These are phyloP conservation scores for Lanistes nyassanus DNA, from an alignment of 1,140 invertebrate species.

Conservation along the genomic window DNA sequence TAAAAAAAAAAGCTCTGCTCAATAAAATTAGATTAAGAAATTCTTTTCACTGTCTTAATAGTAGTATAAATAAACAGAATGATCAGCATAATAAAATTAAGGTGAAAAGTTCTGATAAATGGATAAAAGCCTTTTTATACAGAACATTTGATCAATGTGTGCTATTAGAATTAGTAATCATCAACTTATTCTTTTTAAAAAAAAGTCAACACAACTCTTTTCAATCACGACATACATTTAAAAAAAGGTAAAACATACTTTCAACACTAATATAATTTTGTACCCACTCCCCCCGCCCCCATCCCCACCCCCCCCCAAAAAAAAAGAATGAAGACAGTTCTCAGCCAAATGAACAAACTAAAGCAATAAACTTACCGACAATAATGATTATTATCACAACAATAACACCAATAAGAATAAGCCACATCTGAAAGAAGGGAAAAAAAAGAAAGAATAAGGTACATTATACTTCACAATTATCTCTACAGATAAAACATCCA, in stretches of 20 bases:
- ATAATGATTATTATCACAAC: conserved; percentile 54
- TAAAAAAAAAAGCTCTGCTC: too few species aligned
- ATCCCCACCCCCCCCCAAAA: background rate
- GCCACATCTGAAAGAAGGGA: conserved; percentile 51
- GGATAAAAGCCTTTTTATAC: too few species aligned
- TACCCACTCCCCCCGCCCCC: background rate
- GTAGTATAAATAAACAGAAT: too few species aligned
- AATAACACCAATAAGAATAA: conserved; percentile 50
- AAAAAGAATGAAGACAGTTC: background rate
- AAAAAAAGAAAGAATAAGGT: conserved; percentile 31
- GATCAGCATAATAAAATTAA: too few species aligned
- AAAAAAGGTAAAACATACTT: background rate
- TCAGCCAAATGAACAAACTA: background rate
- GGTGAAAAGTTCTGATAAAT: too few species aligned
- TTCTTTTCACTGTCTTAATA: too few species aligned
- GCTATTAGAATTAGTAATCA: too few species aligned
- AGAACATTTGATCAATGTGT: too few species aligned
- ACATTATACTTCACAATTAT: background rate
- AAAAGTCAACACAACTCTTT: background rate
- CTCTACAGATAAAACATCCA: too few species aligned
- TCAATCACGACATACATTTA: background rate
- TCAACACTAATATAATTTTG: background rate
- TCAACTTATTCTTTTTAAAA: too few species aligned
- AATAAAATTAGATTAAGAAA: too few species aligned
- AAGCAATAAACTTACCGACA: conserved; percentile 46